Evolutionary conservation across 2,113 vertebrate genomes (phyloP), one percentile per base, ranked within the genome.

Genomic region (Ophiodon elongatus): DNA sequence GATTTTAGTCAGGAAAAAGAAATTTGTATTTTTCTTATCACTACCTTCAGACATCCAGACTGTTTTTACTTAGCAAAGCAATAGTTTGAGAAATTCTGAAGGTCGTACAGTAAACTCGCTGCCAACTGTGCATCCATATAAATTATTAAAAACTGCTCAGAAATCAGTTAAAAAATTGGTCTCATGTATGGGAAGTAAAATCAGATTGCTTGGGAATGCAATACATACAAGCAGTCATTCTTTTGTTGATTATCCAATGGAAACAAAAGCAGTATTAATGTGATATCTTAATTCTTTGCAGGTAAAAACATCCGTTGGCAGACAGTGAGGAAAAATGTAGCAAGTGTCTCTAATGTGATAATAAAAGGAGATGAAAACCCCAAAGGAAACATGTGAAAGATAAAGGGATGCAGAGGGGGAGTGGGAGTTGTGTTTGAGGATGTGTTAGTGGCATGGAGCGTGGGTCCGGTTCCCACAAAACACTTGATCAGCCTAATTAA

Each of bases 401-500:
- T 78, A 82, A 88, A 85, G 71, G 60, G 79, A 88, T 82, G 71
- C 68, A 59, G 82, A 85, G 88, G 66, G 80, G 86, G 84, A 84
- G 87, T 86, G 86, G 77, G 88, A 91, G 87, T 84, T 6, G 63
- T 59, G 88, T 65, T 83, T 63, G 57, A 88, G 81, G 90, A 93
- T 83, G 92, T 92, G 92, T 93, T 93, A 91, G 89, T 88, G 86
- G 85, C 77, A 66, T 80, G 82, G 88, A 87, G 88, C 59, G 78
- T 70, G 85, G 91, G 91, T 92, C 93, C 91, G 71, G 89, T 93
- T 93, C 93, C 91, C 94, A 93, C 92, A 80, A 94, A 95, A 91
- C 92, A 92, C 91, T 94, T 91, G 91, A 93, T 94, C 91, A 90
- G 93, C 85, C 90, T 92, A 94, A 94, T 95, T 95, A 95, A 94